These are phyloP conservation scores for Diarsia brunnea DNA, from an alignment of 2,888 invertebrate genomes.

Conservation along the genomic window DNA sequence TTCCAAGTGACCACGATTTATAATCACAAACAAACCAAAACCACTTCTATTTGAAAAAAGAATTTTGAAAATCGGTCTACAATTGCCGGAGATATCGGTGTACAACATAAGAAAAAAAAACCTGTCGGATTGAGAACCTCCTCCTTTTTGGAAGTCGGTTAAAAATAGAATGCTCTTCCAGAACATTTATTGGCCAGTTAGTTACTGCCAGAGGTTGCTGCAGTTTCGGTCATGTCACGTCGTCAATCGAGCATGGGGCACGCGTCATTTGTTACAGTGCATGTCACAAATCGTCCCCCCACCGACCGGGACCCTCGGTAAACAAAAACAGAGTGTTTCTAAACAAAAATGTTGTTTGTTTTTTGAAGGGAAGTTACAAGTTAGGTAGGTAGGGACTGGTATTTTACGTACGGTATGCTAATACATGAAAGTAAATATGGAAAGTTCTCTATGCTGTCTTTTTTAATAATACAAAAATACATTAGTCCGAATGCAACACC, in stretches of 20 bases:
- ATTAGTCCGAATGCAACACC: not conserved
- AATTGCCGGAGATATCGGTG: no score
- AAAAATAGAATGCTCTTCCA: constrained; percentile 18
- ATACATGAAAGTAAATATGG: constrained; percentile 12
- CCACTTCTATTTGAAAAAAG: not conserved
- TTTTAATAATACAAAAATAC: not conserved
- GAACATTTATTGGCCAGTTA: constrained; percentile 50
- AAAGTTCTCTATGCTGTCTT: not conserved
- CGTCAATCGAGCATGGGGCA: constrained; percentile 80
- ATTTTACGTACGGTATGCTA: constrained; percentile 32
- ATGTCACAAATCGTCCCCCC: constrained; percentile 82
- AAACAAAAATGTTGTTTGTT: constrained; percentile 72
- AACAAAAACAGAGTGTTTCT: constrained; percentile 84
- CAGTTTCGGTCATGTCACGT: constrained; percentile 68
- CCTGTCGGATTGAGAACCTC: no score
- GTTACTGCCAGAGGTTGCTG: constrained; percentile 63
- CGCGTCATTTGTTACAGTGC: constrained; percentile 86
- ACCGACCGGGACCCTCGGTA: constrained; percentile 74
- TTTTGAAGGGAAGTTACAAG: constrained; percentile 31
- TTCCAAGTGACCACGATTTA: not conserved
- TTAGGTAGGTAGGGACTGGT: not conserved
- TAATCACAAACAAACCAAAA: not conserved
- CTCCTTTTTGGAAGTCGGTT: no score
- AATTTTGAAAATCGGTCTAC: no score
- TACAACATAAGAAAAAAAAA: no score